Evolutionary conservation across 2,888 invertebrate genomes (phyloP), one percentile per base, ranked within the genome.

Genomic region (Psylliodes chrysocephalus): DNA sequence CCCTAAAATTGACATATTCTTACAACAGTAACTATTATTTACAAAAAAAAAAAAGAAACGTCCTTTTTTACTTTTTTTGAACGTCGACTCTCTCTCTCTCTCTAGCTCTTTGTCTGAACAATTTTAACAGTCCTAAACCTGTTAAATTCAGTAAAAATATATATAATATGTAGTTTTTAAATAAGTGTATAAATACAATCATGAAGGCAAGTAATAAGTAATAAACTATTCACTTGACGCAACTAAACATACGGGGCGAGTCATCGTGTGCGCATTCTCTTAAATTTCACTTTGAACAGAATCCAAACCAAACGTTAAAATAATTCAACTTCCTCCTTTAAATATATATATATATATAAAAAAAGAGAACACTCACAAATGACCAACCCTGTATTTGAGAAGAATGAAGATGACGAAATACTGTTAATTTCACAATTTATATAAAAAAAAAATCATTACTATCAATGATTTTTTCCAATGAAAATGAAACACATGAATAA

Each of bases 1-100:
- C 86, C 88, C 87, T 87, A 88, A 87, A 88, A 88, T 87, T 88
- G 87, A 88, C 87, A 86, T 86, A 86, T 87, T 86, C 86, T 87
- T 87, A 87, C 87, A 87, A 87, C 81, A 82, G 78, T 81, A 81
- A 81, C 81, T 82, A 81, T 76, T 75, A 70, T 74, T 68, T 72
- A 75, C 68, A 72, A 63, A 63, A 68, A 59, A 25, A n/a, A 75
- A 67, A 72, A 63, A 63, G 67, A 59, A 49, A 59, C 59, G 59
- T 38, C 60, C 66, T 60, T 52, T 60, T 52, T 47, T 52, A 57
- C 14, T 56, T n/a, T n/a, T n/a, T n/a, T 60, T 12, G 59, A 63
- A 68, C 69, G 66, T 49, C 46, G 51, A 56, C 56, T 28, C 64
- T 68, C 66, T 65, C n/a, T 71, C 71, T 73, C 74, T 71, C 56